A percentile compares a stretch with the other conserved stretches of the same genome.
Evolutionary conservation across 1,140 invertebrate species (phyloP).

Genomic region (Riptortus pedestris): DNA sequence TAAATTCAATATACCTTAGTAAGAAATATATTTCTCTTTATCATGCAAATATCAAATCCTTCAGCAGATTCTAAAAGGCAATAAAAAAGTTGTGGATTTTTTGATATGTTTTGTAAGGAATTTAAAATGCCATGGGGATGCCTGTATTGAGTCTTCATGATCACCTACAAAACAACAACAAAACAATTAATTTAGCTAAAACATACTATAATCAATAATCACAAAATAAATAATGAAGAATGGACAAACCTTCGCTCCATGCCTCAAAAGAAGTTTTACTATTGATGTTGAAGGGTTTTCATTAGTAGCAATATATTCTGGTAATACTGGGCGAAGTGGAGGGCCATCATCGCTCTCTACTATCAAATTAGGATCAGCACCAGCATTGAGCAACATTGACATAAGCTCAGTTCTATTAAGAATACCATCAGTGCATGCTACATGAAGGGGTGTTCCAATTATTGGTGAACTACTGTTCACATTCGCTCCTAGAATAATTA

Average conservation of each 20-base stretch:
- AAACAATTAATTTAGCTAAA: constrained; percentile 17
- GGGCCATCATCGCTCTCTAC: constrained; percentile 59
- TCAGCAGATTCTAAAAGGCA: constrained; percentile 62
- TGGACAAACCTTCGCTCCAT: constrained; percentile 61
- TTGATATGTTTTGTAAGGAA: constrained; percentile 55
- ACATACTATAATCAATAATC: background rate
- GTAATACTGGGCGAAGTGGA: constrained; percentile 60
- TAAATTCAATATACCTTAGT: background rate
- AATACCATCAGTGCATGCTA: constrained; percentile 74
- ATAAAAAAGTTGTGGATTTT: constrained; percentile 49
- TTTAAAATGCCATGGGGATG: constrained; percentile 73
- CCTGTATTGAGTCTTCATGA: constrained; percentile 71
- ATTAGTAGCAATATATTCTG: constrained; percentile 73
- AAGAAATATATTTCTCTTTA: constrained; percentile 44
- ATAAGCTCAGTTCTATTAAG: constrained; percentile 50
- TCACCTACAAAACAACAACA: constrained; percentile 43
- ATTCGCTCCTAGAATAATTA: constrained; percentile 50
- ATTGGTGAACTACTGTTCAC: constrained; percentile 72
- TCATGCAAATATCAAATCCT: constrained; percentile 69
- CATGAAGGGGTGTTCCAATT: constrained; percentile 73
- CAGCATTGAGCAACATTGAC: constrained; percentile 57
- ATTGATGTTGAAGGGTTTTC: constrained; percentile 54
- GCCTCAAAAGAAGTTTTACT: constrained; percentile 59
- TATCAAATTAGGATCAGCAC: constrained; percentile 68
- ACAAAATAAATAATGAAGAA: background rate